Base-by-base conservation (phyloP, 2,888 invertebrate species). In the Adelognathus sp. region DNA sequence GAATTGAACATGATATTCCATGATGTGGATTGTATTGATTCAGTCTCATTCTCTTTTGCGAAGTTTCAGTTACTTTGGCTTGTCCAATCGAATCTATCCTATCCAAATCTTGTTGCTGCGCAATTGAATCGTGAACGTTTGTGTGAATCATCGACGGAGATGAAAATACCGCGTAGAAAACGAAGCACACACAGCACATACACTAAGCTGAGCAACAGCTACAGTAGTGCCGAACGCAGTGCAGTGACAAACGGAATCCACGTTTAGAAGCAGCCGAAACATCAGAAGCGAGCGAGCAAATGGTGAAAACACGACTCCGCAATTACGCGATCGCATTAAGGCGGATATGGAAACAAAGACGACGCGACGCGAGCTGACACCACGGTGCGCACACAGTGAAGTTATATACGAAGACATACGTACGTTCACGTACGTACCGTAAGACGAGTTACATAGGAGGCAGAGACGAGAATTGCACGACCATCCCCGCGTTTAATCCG, bases 281-380 rank as follows among this genome's bases (percentile, higher is more conserved):
- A 52, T 76, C 58, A 74, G 72, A 79, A 64, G 67, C 73, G 50
- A 64, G 67, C 66, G 54, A 66, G 64, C 44, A 64, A 36, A 66
- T 61, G 50, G 72, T 81, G 83, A 85, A 84, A 86, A 83, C 86
- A 83, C 80, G 83, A 84, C 85, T 86, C 84, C 79, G 83, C 85
- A 85, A 86, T 87, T 87, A 86, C 83, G 84, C 83, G 86, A 84
- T 82, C 85, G 82, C 85, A 82, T 85, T 85, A 86, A 86, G 85
- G 84, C 85, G 86, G 86, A 85, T 82, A 83, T 79, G 74, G 80
- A 83, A 86, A 86, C 87, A 84, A 81, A 80, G 84, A 82, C 71
- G 46, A 72, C 67, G 71, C 56, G 72, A 72, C 64, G 56, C 36
- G 36, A 74, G 75, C 61, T 50, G 50, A 33, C 33, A 66, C 52